Evolutionary conservation across 2,113 vertebrate species (phyloP).

Genomic region (Rhombomys opimus): DNA sequence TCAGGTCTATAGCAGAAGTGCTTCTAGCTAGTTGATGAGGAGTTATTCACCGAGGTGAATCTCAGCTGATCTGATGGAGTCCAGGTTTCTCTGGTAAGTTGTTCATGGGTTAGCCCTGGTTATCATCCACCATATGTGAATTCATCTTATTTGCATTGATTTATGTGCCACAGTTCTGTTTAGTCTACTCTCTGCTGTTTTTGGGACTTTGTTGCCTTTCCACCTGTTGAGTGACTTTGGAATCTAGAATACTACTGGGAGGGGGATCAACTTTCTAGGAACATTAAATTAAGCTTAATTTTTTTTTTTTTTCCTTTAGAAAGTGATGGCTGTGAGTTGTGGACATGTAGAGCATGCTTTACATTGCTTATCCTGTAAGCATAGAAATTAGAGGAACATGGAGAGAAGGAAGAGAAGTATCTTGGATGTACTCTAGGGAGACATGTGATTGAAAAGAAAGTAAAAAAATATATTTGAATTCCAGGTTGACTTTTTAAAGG

Average conservation of each 20-base stretch:
- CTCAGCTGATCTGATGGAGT: neutral
- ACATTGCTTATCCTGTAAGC: neutral
- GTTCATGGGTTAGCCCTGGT: neutral
- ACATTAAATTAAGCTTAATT: neutral
- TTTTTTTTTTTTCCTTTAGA: conserved; percentile 31
- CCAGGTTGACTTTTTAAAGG: conserved; percentile 5
- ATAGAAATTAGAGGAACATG: neutral
- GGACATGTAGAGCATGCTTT: neutral
- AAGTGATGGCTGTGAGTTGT: neutral
- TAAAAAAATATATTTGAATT: conserved; percentile 53
- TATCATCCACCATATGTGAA: neutral
- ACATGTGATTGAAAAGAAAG: conserved; percentile 11
- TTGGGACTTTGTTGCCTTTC: neutral
- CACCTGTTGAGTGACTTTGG: neutral
- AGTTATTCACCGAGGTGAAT: neutral
- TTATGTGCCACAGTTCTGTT: neutral
- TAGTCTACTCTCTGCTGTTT: conserved; percentile 54
- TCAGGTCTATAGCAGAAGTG: neutral
- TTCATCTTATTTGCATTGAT: neutral
- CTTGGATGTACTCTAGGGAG: neutral
- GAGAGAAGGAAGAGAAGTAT: neutral
- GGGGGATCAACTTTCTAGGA: conserved; percentile 36
- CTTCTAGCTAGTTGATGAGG: neutral
- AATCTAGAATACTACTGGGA: neutral
- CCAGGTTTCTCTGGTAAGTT: neutral